Percentiles rank a stretch among this genome's conserved stretches.
Conservation (phyloP, 1,140 invertebrate species). For the Orius insidiosus region DNA sequence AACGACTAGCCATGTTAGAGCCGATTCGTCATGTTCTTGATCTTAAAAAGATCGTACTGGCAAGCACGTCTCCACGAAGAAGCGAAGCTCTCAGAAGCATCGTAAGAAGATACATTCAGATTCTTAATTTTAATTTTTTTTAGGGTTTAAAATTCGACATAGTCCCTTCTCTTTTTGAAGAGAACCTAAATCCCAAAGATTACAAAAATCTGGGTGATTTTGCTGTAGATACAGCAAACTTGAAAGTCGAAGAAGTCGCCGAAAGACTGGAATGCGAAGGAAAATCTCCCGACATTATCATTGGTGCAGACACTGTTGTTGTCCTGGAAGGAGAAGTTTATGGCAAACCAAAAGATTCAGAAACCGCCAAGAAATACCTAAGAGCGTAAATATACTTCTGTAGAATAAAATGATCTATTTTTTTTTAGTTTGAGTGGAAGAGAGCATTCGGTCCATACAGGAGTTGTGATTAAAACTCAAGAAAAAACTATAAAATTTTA, state of each 20-base stretch:
- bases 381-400: too few species aligned
- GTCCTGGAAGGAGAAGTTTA: conserved; percentile 56
- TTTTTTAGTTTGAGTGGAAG: conserved; percentile 48
- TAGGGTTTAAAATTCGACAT: conserved; percentile 60
- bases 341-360: conserved; percentile 66
- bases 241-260: conserved; percentile 68
- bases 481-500: conserved; percentile 48
- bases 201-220: conserved; percentile 44
- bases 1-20: conserved; percentile 51
- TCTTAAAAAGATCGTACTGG: conserved; percentile 51
- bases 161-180: conserved; percentile 66
- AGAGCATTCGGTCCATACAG: conserved; percentile 66
- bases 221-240: conserved; percentile 54
- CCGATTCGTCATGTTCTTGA: conserved; percentile 46
- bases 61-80: conserved; percentile 64
- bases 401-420: not conserved
- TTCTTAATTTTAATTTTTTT: conserved; percentile 16
- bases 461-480: conserved; percentile 41
- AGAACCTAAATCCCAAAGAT: conserved; percentile 48
- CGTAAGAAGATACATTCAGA: too few species aligned
- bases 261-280: conserved; percentile 36
- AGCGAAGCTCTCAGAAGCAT: conserved; percentile 46
- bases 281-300: conserved; percentile 47
- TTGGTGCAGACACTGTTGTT: conserved; percentile 85
- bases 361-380: conserved; percentile 63